Conservation (phyloP, 2,113 vertebrate species). For the Xyrauchen texanus region DNA sequence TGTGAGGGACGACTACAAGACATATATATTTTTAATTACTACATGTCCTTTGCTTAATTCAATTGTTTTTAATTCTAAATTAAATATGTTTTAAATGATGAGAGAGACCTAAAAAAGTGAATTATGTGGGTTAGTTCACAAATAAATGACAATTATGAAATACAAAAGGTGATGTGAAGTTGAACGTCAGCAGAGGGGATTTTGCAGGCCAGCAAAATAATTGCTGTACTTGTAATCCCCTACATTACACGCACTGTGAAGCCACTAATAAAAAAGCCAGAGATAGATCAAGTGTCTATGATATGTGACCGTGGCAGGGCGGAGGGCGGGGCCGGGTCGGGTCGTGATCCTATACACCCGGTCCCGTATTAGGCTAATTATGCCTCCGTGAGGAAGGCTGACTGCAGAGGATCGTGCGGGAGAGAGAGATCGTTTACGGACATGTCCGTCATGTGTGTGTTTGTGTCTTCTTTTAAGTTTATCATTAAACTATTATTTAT, state of each 20-base stretch:
- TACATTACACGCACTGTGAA: conserved; percentile 46
- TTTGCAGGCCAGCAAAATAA: conserved; percentile 40
- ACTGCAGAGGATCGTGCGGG: too few relatives aligned
- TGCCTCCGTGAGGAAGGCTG: too few relatives aligned
- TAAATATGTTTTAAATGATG: conserved; percentile 36
- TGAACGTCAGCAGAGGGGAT: background rate
- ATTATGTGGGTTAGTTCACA: background rate
- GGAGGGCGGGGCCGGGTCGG: conserved; percentile 32
- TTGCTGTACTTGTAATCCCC: conserved; percentile 43
- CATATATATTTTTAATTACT: conserved; percentile 46
- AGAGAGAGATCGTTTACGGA: too few relatives aligned
- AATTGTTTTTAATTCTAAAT: conserved; percentile 21
- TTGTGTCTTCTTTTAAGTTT: too few relatives aligned
- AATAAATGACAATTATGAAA: background rate
- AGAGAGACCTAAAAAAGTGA: conserved; percentile 27
- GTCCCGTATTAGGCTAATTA: too few relatives aligned
- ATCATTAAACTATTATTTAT: too few relatives aligned
- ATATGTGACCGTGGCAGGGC: conserved; percentile 57
- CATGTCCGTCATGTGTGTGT: too few relatives aligned
- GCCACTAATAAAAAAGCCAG: conserved; percentile 49
- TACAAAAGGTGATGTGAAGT: background rate
- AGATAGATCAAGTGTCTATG: conserved; percentile 66
- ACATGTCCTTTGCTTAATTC: conserved; percentile 38
- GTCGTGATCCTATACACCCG: too few relatives aligned
- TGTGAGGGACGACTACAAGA: conserved; percentile 15